Evolutionary conservation across 1,140 invertebrate species (phyloP), one percentile per base, ranked within the genome.

Genomic region (Micrasema minimum): DNA sequence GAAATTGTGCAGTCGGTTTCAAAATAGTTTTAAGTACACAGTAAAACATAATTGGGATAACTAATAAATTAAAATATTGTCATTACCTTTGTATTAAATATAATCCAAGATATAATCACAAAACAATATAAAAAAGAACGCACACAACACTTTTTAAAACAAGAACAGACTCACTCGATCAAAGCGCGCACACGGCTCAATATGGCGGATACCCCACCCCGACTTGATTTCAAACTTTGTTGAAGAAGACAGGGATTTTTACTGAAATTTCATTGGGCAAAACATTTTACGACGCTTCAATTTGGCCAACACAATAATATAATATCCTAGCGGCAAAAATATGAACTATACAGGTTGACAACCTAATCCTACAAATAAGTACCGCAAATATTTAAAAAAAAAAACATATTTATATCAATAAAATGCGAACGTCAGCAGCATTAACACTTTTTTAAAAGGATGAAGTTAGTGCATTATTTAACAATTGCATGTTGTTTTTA

Each of bases 121-220:
- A 71, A 65, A 65, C 61, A 51, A 45, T 66, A 43, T 43, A 53
- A 57, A 38, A 66, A 66, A 71, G 62, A 71, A 66, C 61, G 35
- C 69, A 66, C 62, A 38, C 23, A 22, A 71, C 68, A n/a, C n/a
- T n/a, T 61, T 57, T 70, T 70, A 50, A 48, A 65, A 62, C 57
- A 64, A 70, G 61, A 45, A 65, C 69, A 48, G 69, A 57, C 69
- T 71, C 69, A 71, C 69, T 66, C 48, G 53, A 50, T 61, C 46
- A 45, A 53, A 53, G 61, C 69, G 69, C 69, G 69, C 69, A 71
- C 69, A 70, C 68, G 53, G 62, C 69, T 66, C 69, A 71, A 71
- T 71, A 71, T 71, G 69, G 69, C 69, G 69, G 69, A 48, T 66
- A 70, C 69, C 69, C 69, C 69, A 66, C 69, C 69, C 69, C 69